Evolutionary conservation across 1,140 invertebrate genomes (phyloP).

Genomic region (fruit fly (Drosophila melanogaster)): Release_6_plus_ISO1_MT NT_037436.4:16504501-16505000

Average conservation of each 20-base stretch:
- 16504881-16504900: slow-evolving; percentile 94
- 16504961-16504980: not conserved
- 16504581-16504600: too few species aligned
- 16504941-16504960: slow-evolving; percentile 25
- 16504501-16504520: too few species aligned
- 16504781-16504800: slow-evolving; percentile 98
- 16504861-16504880: slow-evolving; percentile 91
- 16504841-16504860: slow-evolving; percentile 92
- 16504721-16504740: not conserved
- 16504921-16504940: slow-evolving; percentile 99
- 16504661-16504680: too few species aligned
- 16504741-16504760: slow-evolving; percentile 85
- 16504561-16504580: too few species aligned
- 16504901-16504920: slow-evolving; percentile 98
- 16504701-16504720: not conserved
- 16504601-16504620: too few species aligned
- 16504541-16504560: too few species aligned
- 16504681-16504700: too few species aligned
- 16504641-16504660: too few species aligned
- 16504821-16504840: slow-evolving; percentile 96
- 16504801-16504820: slow-evolving; percentile 94
- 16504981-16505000: slow-evolving; percentile 14
- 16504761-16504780: slow-evolving; percentile 97
- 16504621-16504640: too few species aligned
- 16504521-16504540: too few species aligned